Conservation (phyloP, 2,797 vertebrate genomes). For the Sebastes diploproa region DNA sequence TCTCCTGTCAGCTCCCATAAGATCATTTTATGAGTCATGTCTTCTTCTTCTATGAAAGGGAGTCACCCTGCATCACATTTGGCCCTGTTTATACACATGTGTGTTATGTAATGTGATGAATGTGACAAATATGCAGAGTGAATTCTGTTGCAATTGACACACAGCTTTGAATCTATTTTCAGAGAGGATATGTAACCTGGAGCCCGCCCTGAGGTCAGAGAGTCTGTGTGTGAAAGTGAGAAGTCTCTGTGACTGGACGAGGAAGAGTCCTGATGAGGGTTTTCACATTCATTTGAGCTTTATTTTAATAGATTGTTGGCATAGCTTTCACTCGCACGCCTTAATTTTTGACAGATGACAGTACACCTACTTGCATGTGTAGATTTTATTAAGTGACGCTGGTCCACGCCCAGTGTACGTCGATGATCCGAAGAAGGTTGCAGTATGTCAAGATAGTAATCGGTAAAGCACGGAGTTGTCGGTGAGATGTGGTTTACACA, state of each 20-base stretch:
- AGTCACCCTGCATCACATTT: background rate
- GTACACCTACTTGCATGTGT: constrained; percentile 13
- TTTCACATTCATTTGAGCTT: too few relatives aligned
- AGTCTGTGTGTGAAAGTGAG: background rate
- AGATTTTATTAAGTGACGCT: constrained; percentile 43
- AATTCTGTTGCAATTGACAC: background rate
- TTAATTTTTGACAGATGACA: constrained; percentile 14
- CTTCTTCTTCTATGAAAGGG: background rate
- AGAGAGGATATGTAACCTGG: background rate
- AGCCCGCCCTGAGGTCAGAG: constrained; percentile 14
- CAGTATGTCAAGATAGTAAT: constrained; percentile 27
- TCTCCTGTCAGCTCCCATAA: background rate
- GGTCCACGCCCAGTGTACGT: constrained; percentile 53
- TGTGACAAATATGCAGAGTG: background rate
- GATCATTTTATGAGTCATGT: background rate
- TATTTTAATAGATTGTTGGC: background rate
- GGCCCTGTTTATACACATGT: background rate
- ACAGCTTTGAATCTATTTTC: background rate
- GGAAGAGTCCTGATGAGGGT: background rate
- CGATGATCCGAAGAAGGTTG: constrained; percentile 5
- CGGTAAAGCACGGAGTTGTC: background rate
- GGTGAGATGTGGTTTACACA: background rate
- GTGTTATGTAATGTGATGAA: background rate
- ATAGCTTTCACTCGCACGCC: background rate
- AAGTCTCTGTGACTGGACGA: background rate